A percentile compares a stretch with the other conserved stretches of the same genome.
phyloP scores from a whole-genome alignment of 2,888 invertebrate genomes.

The Acleris holmiana region DNA sequence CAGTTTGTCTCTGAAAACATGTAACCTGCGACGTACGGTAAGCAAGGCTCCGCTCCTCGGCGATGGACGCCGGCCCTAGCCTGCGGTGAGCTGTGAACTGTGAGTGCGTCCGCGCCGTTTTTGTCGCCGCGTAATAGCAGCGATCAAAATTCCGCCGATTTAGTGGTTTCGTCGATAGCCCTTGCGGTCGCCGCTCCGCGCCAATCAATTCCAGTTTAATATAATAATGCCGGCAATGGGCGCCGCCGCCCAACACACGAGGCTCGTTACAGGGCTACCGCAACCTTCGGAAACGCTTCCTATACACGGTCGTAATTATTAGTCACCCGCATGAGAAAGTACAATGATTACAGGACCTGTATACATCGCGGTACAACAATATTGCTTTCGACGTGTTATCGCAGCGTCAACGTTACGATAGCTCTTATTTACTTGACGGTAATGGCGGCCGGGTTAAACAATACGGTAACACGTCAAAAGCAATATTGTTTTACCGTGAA shows the following conservation, averaged over 20 bases:
- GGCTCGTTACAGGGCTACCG: constrained; percentile 4
- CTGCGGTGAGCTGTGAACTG: background rate
- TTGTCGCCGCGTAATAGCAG: constrained; percentile 30
- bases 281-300: constrained; percentile 8
- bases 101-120: constrained; percentile 14
- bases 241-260: background rate
- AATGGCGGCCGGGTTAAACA: too few species aligned
- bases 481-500: too few species aligned
- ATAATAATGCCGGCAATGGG: constrained; percentile 30
- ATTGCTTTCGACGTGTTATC: too few species aligned
- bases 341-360: too few species aligned
- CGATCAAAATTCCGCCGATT: constrained; percentile 35
- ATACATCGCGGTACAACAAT: too few species aligned
- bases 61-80: background rate
- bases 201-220: constrained; percentile 31
- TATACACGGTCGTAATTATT: background rate
- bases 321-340: too few species aligned
- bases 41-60: too few species aligned
- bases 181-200: constrained; percentile 26
- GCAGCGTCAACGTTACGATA: too few species aligned
- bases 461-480: too few species aligned
- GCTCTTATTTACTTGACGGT: too few species aligned
- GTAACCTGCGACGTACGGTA: too few species aligned
- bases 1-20: too few species aligned
- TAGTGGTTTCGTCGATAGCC: constrained; percentile 27